Conservation (phyloP, 2,888 invertebrate species). For the Drosophila buzzatii region DNA sequence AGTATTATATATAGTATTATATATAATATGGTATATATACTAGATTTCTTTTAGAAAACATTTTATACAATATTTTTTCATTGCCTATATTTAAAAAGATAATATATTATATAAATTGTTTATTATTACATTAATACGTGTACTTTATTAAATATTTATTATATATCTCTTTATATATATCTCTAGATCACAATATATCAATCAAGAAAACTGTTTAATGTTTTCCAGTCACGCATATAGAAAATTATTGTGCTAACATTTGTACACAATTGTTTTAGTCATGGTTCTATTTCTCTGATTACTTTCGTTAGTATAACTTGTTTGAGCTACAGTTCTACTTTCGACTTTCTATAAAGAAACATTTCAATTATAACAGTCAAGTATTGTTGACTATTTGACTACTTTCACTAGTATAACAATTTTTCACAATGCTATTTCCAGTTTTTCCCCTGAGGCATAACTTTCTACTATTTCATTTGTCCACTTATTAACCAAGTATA, state of each 20-base stretch:
- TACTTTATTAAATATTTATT: too few relatives aligned
- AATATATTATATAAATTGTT: too few relatives aligned
- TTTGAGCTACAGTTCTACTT: not conserved
- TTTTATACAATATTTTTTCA: not conserved
- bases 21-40: too few relatives aligned
- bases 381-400: not conserved
- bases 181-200: not conserved
- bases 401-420: not conserved
- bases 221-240: not conserved
- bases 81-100: too few relatives aligned
- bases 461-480: not conserved
- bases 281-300: not conserved
- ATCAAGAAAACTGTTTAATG: not conserved
- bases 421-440: not conserved
- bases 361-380: not conserved
- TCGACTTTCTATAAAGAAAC: not conserved
- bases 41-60: not conserved
- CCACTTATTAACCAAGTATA: not conserved
- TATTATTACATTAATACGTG: too few relatives aligned
- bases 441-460: not conserved
- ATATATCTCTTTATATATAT: not conserved
- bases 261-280: not conserved
- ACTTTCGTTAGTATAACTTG: not conserved
- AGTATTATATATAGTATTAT: too few relatives aligned
- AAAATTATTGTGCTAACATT: not conserved